Evolutionary conservation across 2,113 vertebrate genomes (phyloP).

Genomic region (Microtus ochrogaster): DNA sequence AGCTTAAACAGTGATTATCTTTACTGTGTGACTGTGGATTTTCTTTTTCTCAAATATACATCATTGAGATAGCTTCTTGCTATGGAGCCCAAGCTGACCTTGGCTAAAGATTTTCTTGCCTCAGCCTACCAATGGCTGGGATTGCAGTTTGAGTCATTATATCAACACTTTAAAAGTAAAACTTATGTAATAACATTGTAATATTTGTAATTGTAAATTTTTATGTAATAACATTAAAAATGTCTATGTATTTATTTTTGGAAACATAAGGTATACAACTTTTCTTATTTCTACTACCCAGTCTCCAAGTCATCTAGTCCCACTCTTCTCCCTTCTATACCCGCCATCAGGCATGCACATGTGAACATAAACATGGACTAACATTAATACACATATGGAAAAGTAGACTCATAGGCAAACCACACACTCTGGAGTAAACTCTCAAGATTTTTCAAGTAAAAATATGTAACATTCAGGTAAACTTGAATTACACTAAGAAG

Average conservation of each 20-base stretch:
- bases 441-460: conserved; percentile 30
- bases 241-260: neutral
- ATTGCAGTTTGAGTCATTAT: neutral
- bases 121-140: neutral
- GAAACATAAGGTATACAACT: neutral
- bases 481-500: neutral
- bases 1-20: neutral
- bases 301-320: neutral
- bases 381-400: neutral
- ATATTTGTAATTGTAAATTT: too few species aligned
- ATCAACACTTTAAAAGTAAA: neutral
- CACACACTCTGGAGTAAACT: neutral
- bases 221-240: neutral
- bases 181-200: neutral
- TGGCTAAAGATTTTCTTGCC: neutral
- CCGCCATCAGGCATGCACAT: neutral
- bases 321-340: neutral
- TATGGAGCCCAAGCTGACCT: neutral
- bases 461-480: neutral
- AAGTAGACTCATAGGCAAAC: neutral
- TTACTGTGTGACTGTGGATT: neutral
- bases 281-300: neutral
- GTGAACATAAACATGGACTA: neutral
- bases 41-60: neutral
- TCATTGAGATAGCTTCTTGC: neutral